phyloP scores from a whole-genome alignment of 2,113 vertebrate species.

The Plecturocebus donacophilus region DNA sequence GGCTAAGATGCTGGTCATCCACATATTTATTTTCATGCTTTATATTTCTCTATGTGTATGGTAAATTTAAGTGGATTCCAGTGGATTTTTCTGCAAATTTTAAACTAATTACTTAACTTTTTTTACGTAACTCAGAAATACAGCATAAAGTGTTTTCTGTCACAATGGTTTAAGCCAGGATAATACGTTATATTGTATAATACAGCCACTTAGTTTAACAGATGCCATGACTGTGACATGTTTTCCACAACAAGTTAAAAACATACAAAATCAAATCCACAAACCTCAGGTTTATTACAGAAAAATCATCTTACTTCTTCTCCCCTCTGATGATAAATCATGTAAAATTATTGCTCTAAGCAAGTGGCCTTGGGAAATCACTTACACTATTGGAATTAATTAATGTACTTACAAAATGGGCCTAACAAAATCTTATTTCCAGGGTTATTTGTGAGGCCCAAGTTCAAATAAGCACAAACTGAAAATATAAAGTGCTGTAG shows the following conservation, averaged over 20 bases:
- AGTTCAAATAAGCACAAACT: slow-evolving; percentile 18
- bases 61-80: neutral
- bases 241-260: neutral
- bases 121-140: slow-evolving; percentile 26
- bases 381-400: neutral
- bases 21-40: neutral
- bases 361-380: neutral
- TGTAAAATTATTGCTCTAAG: neutral
- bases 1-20: neutral
- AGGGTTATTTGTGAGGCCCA: neutral
- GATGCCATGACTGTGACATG: neutral
- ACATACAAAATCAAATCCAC: neutral
- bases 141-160: neutral
- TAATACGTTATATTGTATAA: neutral
- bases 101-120: neutral
- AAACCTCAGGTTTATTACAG: neutral
- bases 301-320: neutral
- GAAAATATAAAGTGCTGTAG: neutral
- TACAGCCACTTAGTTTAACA: neutral
- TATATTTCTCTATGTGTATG: neutral
- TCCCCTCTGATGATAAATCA: neutral
- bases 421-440: neutral
- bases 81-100: neutral
- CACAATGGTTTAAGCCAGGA: neutral
- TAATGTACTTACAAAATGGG: neutral